phyloP scores from a whole-genome alignment of 2,888 invertebrate species.

The Melieria crassipennis region DNA sequence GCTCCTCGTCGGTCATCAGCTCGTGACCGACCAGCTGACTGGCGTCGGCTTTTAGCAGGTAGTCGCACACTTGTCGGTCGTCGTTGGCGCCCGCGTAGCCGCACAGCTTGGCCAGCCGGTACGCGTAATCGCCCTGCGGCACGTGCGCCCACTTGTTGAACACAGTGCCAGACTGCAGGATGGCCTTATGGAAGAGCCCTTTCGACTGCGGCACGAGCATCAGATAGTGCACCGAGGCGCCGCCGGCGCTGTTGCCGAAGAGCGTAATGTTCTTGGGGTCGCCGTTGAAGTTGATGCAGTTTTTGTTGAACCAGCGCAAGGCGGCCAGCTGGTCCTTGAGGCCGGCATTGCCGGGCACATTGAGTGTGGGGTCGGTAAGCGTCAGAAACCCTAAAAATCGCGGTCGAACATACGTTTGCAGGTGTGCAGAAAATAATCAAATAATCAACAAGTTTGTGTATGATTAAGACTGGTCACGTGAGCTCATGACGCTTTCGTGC shows the following conservation, averaged over 20 bases:
- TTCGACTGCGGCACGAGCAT: conserved; percentile 65
- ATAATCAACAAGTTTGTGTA: too few relatives aligned
- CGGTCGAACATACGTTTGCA: too few relatives aligned
- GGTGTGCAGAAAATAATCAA: too few relatives aligned
- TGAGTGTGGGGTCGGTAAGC: conserved; percentile 62
- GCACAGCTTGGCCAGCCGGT: conserved; percentile 54
- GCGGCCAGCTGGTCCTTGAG: conserved; percentile 67
- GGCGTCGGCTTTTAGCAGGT: conserved; percentile 55
- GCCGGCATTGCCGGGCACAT: conserved; percentile 68
- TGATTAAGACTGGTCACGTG: background rate
- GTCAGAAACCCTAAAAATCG: conserved; percentile 64
- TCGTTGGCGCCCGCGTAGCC: conserved; percentile 57
- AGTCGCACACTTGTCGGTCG: conserved; percentile 58
- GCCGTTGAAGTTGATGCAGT: conserved; percentile 66
- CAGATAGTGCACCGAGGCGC: conserved; percentile 61
- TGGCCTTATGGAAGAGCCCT: conserved; percentile 57
- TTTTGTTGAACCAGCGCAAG: conserved; percentile 66
- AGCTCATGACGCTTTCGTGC: background rate
- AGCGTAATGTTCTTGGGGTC: conserved; percentile 67
- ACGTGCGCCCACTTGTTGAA: conserved; percentile 23
- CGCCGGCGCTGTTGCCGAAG: conserved; percentile 68
- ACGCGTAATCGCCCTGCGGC: conserved; percentile 49
- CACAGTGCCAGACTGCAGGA: conserved; percentile 45
- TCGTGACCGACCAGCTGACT: conserved; percentile 50
- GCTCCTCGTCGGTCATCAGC: conserved; percentile 54